phyloP scores from a whole-genome alignment of 1,140 invertebrate genomes.

The Meloidogyne exigua region DNA sequence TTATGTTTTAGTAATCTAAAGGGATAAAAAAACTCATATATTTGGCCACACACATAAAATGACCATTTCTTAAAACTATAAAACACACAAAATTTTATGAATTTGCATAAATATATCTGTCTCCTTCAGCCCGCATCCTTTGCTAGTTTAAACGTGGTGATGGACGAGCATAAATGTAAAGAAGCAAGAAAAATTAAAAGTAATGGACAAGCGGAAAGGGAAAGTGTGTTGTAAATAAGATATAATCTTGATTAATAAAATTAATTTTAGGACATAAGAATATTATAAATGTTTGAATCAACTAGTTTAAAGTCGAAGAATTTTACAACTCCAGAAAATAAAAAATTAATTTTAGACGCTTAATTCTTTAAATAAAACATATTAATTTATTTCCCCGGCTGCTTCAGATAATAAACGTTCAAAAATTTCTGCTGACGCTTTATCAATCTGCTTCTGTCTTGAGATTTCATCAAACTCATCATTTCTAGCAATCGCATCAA shows the following conservation, averaged over 20 bases:
- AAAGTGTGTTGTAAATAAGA: not conserved
- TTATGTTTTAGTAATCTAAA: not conserved
- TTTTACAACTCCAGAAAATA: too few species aligned
- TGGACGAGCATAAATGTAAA: not conserved
- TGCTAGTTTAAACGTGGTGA: not conserved
- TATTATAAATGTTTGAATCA: not conserved
- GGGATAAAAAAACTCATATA: not conserved
- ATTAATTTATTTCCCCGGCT: not conserved
- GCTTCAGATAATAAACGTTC: not conserved
- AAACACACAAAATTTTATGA: not conserved
- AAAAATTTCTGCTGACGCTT: not conserved
- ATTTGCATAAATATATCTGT: not conserved
- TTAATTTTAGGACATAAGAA: not conserved
- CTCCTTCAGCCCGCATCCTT: not conserved
- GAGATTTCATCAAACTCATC: not conserved
- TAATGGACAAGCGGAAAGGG: not conserved
- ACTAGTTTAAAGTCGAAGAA: too few species aligned
- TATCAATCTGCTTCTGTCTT: not conserved
- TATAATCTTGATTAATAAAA: slow-evolving; percentile 3
- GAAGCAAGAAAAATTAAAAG: not conserved
- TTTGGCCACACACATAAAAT: not conserved
- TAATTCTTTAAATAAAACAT: too few species aligned
- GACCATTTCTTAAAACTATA: not conserved
- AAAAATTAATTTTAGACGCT: too few species aligned
- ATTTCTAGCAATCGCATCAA: not conserved